Conservation (phyloP, 1,140 invertebrate genomes). For the Neoseiulus cucumeris region DNA sequence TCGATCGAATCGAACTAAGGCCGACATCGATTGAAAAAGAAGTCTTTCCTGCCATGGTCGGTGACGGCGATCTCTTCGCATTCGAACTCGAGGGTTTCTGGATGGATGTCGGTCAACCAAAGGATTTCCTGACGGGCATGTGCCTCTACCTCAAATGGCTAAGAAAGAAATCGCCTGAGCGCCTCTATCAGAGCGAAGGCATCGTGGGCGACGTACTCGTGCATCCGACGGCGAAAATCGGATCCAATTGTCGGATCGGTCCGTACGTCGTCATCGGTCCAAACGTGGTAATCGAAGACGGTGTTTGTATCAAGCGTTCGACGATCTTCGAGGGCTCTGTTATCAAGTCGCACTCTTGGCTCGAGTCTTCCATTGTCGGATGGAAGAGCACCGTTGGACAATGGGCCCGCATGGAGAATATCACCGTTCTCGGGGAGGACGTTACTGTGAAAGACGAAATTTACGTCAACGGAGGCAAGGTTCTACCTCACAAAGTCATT, state of each 20-base stretch:
- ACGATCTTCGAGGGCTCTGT: slow-evolving; percentile 68
- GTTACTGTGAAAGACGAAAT: slow-evolving; percentile 96
- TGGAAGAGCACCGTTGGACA: slow-evolving; percentile 83
- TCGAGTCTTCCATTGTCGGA: slow-evolving; percentile 84
- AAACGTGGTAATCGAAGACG: slow-evolving; percentile 81
- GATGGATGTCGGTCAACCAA: slow-evolving; percentile 99
- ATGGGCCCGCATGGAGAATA: slow-evolving; percentile 94
- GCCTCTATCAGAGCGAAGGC: slow-evolving; percentile 46
- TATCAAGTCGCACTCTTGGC: slow-evolving; percentile 82
- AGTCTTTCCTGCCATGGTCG: slow-evolving; percentile 85
- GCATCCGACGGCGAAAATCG: slow-evolving; percentile 76
- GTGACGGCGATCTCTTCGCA: slow-evolving; percentile 64
- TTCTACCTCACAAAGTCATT: slow-evolving; percentile 93
- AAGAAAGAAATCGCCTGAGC: slow-evolving; percentile 47
- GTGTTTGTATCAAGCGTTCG: slow-evolving; percentile 77
- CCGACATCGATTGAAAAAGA: slow-evolving; percentile 98
- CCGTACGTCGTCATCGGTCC: slow-evolving; percentile 96
- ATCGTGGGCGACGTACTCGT: slow-evolving; percentile 78
- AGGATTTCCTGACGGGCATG: slow-evolving; percentile 89
- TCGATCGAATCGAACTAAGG: slow-evolving; percentile 69
- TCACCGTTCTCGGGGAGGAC: slow-evolving; percentile 89
- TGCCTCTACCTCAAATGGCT: slow-evolving; percentile 49
- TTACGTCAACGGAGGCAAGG: slow-evolving; percentile 93
- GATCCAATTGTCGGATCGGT: slow-evolving; percentile 81
- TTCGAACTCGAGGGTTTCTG: slow-evolving; percentile 92